Evolutionary conservation across 2,888 invertebrate species (phyloP).

Genomic region (Dryomyza anilis): DNA sequence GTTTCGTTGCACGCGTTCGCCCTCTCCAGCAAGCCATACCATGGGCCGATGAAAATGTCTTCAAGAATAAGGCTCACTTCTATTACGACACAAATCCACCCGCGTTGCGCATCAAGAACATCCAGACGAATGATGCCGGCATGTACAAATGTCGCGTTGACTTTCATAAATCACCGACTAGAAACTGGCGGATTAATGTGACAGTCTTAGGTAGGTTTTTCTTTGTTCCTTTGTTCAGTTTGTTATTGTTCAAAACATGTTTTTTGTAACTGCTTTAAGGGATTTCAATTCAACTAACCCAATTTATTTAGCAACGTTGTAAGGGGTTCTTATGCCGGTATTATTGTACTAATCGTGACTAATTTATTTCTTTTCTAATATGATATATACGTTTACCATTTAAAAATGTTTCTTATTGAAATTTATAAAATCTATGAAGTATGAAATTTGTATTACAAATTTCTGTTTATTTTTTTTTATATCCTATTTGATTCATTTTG

Average conservation of each 20-base stretch:
- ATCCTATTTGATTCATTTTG: neutral
- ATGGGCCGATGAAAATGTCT: conserved; percentile 65
- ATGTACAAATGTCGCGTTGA: conserved; percentile 74
- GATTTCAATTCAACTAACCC: no score
- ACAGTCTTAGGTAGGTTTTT: conserved; percentile 80
- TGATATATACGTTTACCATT: neutral
- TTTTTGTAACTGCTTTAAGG: no score
- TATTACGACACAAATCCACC: conserved; percentile 61
- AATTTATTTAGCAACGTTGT: no score
- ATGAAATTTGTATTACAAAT: neutral
- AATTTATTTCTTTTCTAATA: no score
- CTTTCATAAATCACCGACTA: conserved; percentile 86
- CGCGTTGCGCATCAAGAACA: conserved; percentile 58
- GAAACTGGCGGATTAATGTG: conserved; percentile 85
- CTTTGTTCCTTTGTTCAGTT: no score
- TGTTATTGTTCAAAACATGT: no score
- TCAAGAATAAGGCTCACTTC: conserved; percentile 65
- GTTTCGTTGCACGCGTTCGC: conserved; percentile 64
- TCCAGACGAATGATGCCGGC: conserved; percentile 59
- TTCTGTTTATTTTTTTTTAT: neutral
- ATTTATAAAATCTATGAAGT: neutral
- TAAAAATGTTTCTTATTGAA: neutral
- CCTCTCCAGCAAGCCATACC: conserved; percentile 63
- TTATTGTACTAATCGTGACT: no score
- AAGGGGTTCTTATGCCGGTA: no score